These are phyloP conservation scores for Callipepla californica DNA, from an alignment of 2,113 vertebrate genomes.

Conservation along the genomic window DNA sequence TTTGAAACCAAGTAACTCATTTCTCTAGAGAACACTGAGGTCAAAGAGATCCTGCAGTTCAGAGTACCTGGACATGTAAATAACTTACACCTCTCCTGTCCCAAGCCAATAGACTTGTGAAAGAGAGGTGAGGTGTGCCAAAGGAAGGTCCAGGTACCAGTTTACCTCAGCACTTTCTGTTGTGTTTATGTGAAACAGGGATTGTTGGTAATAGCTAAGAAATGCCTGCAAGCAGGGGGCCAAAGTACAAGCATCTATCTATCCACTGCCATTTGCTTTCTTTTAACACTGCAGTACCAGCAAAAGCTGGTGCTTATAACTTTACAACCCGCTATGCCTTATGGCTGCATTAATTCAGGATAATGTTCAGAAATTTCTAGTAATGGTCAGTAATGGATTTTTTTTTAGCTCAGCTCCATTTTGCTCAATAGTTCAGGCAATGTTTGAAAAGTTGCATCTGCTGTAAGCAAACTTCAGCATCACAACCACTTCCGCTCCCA, in stretches of 20 bases:
- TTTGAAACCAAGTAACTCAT: not conserved
- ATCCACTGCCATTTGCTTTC: not conserved
- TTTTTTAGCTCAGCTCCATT: not conserved
- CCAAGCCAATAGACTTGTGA: fast-evolving
- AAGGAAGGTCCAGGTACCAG: not conserved
- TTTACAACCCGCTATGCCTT: not conserved
- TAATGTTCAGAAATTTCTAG: not conserved
- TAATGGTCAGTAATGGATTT: not conserved
- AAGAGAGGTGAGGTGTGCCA: not conserved
- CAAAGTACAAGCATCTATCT: not conserved
- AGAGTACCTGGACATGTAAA: not conserved
- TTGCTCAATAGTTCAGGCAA: not conserved
- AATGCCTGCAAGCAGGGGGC: not conserved
- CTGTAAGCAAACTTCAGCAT: not conserved
- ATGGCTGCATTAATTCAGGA: not conserved
- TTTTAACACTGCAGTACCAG: not conserved
- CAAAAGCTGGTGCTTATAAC: not conserved
- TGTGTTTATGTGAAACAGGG: not conserved
- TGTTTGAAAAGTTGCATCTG: conserved; percentile 15
- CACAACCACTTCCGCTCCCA: not conserved
- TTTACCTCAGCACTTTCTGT: not conserved
- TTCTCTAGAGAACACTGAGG: not conserved
- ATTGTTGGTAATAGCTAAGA: not conserved
- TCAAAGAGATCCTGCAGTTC: not conserved
- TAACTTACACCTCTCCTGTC: not conserved